These are phyloP conservation scores for Crossocerus cetratus DNA, from an alignment of 2,888 invertebrate species.

Conservation along the genomic window DNA sequence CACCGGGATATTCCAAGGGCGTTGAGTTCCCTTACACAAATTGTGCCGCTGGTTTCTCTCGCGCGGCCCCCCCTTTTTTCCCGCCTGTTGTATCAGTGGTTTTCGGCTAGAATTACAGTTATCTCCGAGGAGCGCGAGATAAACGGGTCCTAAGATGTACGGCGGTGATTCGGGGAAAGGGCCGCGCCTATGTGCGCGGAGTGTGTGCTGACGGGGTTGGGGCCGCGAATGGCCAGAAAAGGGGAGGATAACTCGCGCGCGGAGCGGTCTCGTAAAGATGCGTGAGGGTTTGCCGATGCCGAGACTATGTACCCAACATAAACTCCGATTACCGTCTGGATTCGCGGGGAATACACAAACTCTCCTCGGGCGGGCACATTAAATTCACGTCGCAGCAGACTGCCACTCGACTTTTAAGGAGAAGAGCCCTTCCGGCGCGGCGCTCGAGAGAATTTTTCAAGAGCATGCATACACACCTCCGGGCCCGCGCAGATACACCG, in stretches of 20 bases:
- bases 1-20: conserved; percentile 7
- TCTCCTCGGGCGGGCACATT: neutral
- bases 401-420: neutral
- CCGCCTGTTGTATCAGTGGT: neutral
- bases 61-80: neutral
- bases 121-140: neutral
- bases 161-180: no score
- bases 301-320: neutral
- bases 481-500: neutral
- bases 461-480: neutral
- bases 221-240: neutral
- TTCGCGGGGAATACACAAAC: neutral
- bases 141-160: neutral
- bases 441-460: neutral
- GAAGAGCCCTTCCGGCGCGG: neutral
- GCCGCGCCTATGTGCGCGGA: neutral
- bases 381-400: neutral
- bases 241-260: neutral
- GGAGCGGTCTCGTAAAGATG: neutral
- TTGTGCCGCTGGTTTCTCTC: conserved; percentile 11
- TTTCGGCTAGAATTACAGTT: neutral
- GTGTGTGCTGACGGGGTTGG: neutral
- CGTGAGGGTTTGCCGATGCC: conserved; percentile 3
- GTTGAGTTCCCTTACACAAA: conserved; percentile 35
- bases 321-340: neutral